A percentile compares a stretch with the other conserved stretches of the same genome.
phyloP scores from a whole-genome alignment of 2,113 vertebrate genomes.

The Nibea coibor region DNA sequence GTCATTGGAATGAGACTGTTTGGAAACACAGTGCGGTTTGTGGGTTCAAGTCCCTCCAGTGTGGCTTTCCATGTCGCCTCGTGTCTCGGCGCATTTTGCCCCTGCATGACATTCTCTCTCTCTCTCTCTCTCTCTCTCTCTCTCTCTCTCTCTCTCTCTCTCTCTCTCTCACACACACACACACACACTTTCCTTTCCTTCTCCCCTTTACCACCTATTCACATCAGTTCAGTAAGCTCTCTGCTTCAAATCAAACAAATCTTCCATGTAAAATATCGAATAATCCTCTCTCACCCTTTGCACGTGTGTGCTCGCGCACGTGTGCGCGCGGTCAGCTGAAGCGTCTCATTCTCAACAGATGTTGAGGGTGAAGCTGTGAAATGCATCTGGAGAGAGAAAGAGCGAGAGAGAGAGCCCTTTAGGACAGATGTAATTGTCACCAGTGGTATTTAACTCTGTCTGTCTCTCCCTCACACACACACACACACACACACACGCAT shows the following conservation, averaged over 20 bases:
- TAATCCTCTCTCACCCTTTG: background rate
- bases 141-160: too few species aligned
- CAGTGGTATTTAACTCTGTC: constrained; percentile 26
- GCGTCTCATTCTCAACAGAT: constrained; percentile 42
- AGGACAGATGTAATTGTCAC: constrained; percentile 47
- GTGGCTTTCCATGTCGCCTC: background rate
- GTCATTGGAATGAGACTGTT: background rate
- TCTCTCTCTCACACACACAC: constrained; percentile 1
- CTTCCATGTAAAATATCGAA: background rate
- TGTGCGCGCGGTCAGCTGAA: background rate
- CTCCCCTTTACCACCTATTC: too few species aligned
- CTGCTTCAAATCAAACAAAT: background rate
- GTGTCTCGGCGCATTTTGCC: constrained; percentile 1
- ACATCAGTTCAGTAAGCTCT: background rate
- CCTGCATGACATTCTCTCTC: constrained; percentile 13
- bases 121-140: background rate
- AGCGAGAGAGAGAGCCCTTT: background rate
- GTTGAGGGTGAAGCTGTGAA: constrained; percentile 35
- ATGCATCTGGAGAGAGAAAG: constrained; percentile 15
- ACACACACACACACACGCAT: constrained; percentile 32
- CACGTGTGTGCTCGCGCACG: background rate
- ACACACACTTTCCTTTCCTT: background rate
- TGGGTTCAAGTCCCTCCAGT: constrained; percentile 8
- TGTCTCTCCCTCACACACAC: background rate
- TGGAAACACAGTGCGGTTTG: constrained; percentile 13